Conservation (phyloP, 2,888 invertebrate species). For the Glyphotaelius pellucidus region DNA sequence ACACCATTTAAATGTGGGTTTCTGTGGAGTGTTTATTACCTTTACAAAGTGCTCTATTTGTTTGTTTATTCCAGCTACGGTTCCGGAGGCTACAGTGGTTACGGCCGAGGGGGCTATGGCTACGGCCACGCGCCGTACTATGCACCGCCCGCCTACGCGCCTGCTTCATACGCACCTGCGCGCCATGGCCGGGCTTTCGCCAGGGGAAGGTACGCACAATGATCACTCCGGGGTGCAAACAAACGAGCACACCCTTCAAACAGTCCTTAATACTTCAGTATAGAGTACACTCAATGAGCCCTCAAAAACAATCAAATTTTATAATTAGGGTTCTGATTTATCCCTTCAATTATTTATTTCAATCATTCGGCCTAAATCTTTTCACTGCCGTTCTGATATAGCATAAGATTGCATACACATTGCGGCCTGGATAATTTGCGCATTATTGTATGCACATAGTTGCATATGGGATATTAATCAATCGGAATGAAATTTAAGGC, state of each 20-base stretch:
- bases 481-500: background rate
- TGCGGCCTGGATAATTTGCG: background rate
- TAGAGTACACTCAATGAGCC: background rate
- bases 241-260: background rate
- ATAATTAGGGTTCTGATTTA: background rate
- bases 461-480: background rate
- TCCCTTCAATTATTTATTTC: background rate
- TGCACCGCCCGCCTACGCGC: slow-evolving; percentile 62
- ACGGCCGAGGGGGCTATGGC: slow-evolving; percentile 70
- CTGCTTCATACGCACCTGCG: slow-evolving; percentile 59
- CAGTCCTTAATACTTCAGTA: background rate
- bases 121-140: slow-evolving; percentile 67
- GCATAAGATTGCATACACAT: background rate
- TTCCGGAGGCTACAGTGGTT: slow-evolving; percentile 66
- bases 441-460: background rate
- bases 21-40: background rate
- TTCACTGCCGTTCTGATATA: background rate
- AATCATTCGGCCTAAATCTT: background rate
- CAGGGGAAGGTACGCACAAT: slow-evolving; percentile 64
- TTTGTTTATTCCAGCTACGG: slow-evolving; percentile 56
- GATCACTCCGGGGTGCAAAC: slow-evolving; percentile 24
- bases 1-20: background rate
- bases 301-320: background rate
- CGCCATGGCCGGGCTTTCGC: slow-evolving; percentile 63
- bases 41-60: slow-evolving; percentile 47